Evolutionary conservation across 2,888 invertebrate species (phyloP), one percentile per base, ranked within the genome.

Genomic region (Herminia tarsipennalis): DNA sequence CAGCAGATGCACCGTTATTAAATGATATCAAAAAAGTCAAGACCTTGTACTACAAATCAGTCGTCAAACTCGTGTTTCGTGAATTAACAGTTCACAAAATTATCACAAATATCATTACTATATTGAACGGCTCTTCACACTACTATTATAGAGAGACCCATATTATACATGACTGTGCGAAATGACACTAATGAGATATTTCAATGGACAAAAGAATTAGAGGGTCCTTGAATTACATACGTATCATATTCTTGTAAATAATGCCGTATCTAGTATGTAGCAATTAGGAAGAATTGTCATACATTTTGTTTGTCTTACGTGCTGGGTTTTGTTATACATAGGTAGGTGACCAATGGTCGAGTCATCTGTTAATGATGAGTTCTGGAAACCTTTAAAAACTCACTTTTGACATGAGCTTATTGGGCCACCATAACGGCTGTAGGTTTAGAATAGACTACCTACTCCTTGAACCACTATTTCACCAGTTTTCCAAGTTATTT

Each of bases 201-300:
- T 56, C 48, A 56, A 53, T 63, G 30, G 33, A 57, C 54, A 64
- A 60, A 44, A 49, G 48, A 53, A 64, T 54, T 44, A 50, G 36
- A 38, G 27, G 17, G 46, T 43, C 16, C 30, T 10, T 30, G 28
- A 12, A 33, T 48, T 46, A 17, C 10, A n/a, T n/a, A n/a, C n/a
- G n/a, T n/a, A n/a, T n/a, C n/a, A n/a, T 33, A n/a, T 21, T 14
- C 10, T 35, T 22, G 17, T 20, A 13, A 5, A 10, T 6, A 18
- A 12, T 12, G 16, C 18, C 32, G 18, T 14, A 24, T 3, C 13
- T 27, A 18, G 8, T n/a, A 3, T 18, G 10, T 18, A 10, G 5
- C n/a, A 3, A 8, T 1, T 29, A 29, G n/a, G n/a, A n/a, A n/a
- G n/a, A n/a, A n/a, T n/a, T n/a, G n/a, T n/a, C n/a, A n/a, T n/a